Evolutionary conservation across 2,888 invertebrate species (phyloP), one percentile per base, ranked within the genome.

Genomic region (Carcina quercana): DNA sequence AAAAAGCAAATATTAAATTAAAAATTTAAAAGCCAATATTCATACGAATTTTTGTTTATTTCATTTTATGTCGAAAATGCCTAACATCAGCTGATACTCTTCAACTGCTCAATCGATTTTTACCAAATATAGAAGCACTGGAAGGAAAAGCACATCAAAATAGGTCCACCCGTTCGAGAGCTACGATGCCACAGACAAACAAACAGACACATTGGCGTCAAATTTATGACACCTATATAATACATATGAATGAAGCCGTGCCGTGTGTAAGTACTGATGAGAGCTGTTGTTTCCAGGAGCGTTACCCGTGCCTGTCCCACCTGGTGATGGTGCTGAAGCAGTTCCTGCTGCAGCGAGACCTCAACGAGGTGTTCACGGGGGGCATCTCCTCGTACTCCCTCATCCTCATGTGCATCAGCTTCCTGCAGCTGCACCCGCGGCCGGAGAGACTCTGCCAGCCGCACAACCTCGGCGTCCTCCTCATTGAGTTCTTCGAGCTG

Each of bases 361-460:
- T 99, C 63, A 99, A 99, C 84, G 98, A 99, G 88, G 98, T 99
- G 60, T 99, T 98, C 86, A 98, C 97, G 44, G 98, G 99, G 45
- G 99, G 99, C 71, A 97, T 99, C 75, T 97, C 97, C 52, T 98
- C 98, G 40, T 99, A 99, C 86, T 96, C 97, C 65, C 89, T 99
- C 53, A 98, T 98, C 72, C 90, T 99, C 49, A 96, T 99, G 94
- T 95, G 96, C 70, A 96, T 98, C 79, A 97, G 96, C 86, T 99
- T 98, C 85, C 88, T 99, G 47, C 90, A 96, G 86, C 85, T 96
- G 64, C 97, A 97, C 85, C 95, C 95, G 37, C 86, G 96, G 43
- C 90, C 91, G 42, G 92, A 95, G 67, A 87, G 91, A 30, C 87
- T 87, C 22, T 65, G 82, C 1, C 87, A 87, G 48, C 63, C 66